A percentile compares a stretch with the other conserved stretches of the same genome.
Evolutionary conservation across 1,140 invertebrate species (phyloP).

Genomic region (Plutomurus gul): DNA sequence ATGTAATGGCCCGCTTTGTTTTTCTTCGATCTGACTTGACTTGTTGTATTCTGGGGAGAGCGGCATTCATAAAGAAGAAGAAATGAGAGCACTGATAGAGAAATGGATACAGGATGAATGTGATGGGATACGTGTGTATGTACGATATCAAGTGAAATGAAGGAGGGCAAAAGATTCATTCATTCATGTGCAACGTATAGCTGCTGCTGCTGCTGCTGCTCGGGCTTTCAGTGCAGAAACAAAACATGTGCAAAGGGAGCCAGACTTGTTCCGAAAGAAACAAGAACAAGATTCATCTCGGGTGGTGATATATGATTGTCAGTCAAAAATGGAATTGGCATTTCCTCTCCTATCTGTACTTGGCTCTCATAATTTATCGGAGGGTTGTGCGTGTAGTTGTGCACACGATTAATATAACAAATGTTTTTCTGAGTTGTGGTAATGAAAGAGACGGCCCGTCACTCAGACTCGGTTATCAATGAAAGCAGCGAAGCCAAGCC

Average conservation of each 20-base stretch:
- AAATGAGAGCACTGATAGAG: constrained; percentile 32
- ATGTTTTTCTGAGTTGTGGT: constrained; percentile 15
- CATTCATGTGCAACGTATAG: not conserved
- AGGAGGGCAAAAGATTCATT: not conserved
- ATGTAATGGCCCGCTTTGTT: not conserved
- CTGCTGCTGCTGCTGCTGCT: too few relatives aligned
- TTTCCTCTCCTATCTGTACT: constrained; percentile 22
- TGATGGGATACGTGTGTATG: not conserved
- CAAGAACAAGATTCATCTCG: constrained; percentile 35
- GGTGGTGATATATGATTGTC: constrained; percentile 44
- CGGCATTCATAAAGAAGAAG: constrained; percentile 18
- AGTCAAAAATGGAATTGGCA: constrained; percentile 40
- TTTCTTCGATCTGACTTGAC: not conserved
- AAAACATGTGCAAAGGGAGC: constrained; percentile 2
- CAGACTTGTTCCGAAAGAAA: constrained; percentile 6
- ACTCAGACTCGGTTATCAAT: not conserved
- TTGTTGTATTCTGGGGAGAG: too few relatives aligned
- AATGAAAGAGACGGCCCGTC: constrained; percentile 23
- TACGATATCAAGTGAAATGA: not conserved
- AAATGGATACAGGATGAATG: constrained; percentile 25
- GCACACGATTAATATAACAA: constrained; percentile 29
- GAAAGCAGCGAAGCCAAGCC: not conserved
- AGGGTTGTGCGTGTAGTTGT: not conserved
- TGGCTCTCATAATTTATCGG: constrained; percentile 38
- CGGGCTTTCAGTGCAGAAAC: too few relatives aligned